These are phyloP conservation scores for Poecilia gillii DNA, from an alignment of 2,797 vertebrate genomes.

Conservation along the genomic window DNA sequence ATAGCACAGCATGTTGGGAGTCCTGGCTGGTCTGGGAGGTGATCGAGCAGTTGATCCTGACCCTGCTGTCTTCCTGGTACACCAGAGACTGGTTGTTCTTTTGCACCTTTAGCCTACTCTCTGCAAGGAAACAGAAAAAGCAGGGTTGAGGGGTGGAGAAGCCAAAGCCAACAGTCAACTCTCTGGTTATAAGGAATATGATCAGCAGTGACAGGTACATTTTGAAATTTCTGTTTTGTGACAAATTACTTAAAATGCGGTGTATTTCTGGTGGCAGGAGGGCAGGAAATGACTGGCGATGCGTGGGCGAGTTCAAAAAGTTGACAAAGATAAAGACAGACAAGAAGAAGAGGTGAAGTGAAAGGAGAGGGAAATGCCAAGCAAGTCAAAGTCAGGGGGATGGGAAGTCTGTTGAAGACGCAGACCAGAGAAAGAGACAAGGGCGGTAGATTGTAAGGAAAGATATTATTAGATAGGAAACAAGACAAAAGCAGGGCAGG, in stretches of 20 bases:
- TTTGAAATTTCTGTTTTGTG: constrained; percentile 60
- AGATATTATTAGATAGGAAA: constrained; percentile 53
- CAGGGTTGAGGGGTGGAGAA: not conserved
- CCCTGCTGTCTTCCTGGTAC: constrained; percentile 90
- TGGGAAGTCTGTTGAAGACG: constrained; percentile 47
- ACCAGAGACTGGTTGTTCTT: constrained; percentile 91
- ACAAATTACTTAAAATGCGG: constrained; percentile 54
- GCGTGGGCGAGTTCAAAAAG: constrained; percentile 38
- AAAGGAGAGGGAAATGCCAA: constrained; percentile 53
- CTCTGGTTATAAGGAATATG: constrained; percentile 36
- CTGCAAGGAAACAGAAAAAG: constrained; percentile 65
- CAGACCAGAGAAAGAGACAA: constrained; percentile 39
- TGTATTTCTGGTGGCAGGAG: constrained; percentile 62
- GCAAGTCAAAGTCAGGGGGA: constrained; percentile 46
- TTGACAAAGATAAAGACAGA: constrained; percentile 48
- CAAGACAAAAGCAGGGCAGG: constrained; percentile 55
- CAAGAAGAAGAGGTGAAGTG: constrained; percentile 12
- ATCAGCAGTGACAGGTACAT: constrained; percentile 59
- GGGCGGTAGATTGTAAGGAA: constrained; percentile 23
- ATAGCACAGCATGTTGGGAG: constrained; percentile 91
- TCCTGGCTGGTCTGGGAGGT: constrained; percentile 89
- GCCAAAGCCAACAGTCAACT: constrained; percentile 42
- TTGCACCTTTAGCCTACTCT: constrained; percentile 90
- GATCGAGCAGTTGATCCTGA: constrained; percentile 91
- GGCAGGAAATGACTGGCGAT: constrained; percentile 46